Conservation (phyloP, 1,140 invertebrate genomes). For the Atta cephalotes region DNA sequence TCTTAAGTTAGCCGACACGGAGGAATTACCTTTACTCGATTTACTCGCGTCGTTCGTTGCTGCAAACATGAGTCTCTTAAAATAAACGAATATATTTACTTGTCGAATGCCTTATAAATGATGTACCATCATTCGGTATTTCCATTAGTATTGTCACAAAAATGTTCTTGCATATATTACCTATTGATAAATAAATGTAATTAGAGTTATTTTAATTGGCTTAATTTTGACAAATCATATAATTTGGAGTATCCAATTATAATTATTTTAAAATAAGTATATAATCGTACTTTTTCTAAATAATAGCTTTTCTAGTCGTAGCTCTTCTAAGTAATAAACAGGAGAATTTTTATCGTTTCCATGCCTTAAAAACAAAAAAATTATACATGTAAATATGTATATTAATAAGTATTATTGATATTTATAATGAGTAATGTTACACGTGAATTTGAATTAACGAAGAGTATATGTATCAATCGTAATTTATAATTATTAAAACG, state of each 20-base stretch:
- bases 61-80: slow-evolving; percentile 8
- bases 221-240: neutral
- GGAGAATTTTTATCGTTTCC: neutral
- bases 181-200: neutral
- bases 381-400: neutral
- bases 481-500: neutral
- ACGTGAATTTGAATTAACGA: slow-evolving; percentile 7
- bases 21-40: slow-evolving; percentile 58
- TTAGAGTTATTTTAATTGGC: neutral
- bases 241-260: neutral
- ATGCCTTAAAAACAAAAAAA: neutral
- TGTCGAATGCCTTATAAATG: neutral
- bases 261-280: neutral
- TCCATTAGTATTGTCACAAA: neutral
- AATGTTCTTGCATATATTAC: neutral
- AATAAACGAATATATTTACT: slow-evolving; percentile 23
- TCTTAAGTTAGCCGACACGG: slow-evolving; percentile 24
- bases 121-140: neutral
- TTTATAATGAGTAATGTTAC: neutral
- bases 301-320: neutral
- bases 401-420: slow-evolving; percentile 4
- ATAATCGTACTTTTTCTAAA: neutral
- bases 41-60: slow-evolving; percentile 9
- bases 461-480: neutral
- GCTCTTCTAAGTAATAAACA: neutral